Base-by-base conservation (phyloP, 2,113 vertebrate genomes). In the Pluvialis apricaria region DNA sequence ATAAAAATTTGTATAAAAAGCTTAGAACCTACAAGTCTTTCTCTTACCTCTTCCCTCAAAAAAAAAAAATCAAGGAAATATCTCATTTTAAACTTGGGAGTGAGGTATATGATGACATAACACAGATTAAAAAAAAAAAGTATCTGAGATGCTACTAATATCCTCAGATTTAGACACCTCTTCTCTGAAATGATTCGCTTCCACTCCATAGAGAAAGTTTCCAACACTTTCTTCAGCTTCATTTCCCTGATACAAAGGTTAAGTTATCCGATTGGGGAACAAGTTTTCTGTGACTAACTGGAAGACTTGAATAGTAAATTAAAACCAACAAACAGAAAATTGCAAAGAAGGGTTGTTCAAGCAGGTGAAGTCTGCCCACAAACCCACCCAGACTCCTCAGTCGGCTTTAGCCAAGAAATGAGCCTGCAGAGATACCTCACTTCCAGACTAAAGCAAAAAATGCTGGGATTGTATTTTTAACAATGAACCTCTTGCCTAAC, bases 371-470 rank as follows among this genome's bases (percentile, higher is more conserved):
- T 31, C 60, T 58, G 49, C 69, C 90, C 62, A 51, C 42, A 92
- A 71, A 75, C 28, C 34, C 5, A n/a, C 32, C 25, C 28, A 25
- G 58, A 49, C 10, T 4, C 10, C 13, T 73, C 55, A 10, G 24
- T 0, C 3, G 2, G 42, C 12, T 68, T 68, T 14, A 55, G 47
- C 17, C 57, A 64, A 24, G 34, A 26, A 34, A 24, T 0, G 11
- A 62, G 14, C 47, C 47, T n/a, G 44, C 29, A 78, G 18, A 40
- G 36, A 52, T 5, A 26, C 5, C 17, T 68, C 38, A 5, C 4
- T 20, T 34, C 29, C 14, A 34, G 12, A 16, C 34, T 42, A 6
- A 61, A 28, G 6, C 6, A 26, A 52, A 80, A 73, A 32, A 11
- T 0, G 1, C 49, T 5, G 12, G 5, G 32, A 19, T 62, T 66